Base-by-base conservation (phyloP, 2,888 invertebrate genomes). In the Muscina levida region DNA sequence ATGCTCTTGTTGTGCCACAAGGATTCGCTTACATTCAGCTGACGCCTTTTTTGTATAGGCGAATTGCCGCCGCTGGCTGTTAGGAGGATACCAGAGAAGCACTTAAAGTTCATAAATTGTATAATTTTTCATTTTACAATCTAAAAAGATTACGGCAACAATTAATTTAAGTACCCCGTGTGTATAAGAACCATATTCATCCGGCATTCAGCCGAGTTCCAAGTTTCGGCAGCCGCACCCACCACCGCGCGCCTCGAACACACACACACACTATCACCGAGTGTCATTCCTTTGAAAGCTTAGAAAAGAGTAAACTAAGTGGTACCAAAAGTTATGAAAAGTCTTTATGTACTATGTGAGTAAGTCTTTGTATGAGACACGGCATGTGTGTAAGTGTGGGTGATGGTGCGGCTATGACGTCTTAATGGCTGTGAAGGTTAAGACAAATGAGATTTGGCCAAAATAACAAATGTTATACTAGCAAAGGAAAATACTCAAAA, bases 361-460 rank as follows among this genome's bases (percentile, higher is more conserved):
- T 31, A 5, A 31, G 8, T 31, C 8, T 31, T 31, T 8, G 3
- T 31, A 5, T 31, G 31, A n/a, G n/a, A 31, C 31, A 31, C 31
- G 31, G 4, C 31, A 31, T 31, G 4, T 8, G 10, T 62, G 19
- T 42, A 42, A 1, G 51, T 62, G 62, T 62, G 10, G 19, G 22
- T 42, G 22, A 17, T 5, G 4, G 31, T 57, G 6, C 39, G 22
- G 22, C 53, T 72, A 75, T 76, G 77, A 77, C 77, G 78, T 78
- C 68, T 75, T 42, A 75, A 82, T 76, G 44, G 22, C 24, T 75
- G 44, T 75, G 82, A 82, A 82, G 78, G 76, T 72, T 78, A 75
- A 82, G 70, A 78, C 72, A 82, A 78, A 82, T 71, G 62, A 65
- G 70, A 70, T 75, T 79, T 76, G 44, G 70, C 10, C 76, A 70